phyloP scores from a whole-genome alignment of 2,888 invertebrate species.

The Caenorhabditis imperialis region DNA sequence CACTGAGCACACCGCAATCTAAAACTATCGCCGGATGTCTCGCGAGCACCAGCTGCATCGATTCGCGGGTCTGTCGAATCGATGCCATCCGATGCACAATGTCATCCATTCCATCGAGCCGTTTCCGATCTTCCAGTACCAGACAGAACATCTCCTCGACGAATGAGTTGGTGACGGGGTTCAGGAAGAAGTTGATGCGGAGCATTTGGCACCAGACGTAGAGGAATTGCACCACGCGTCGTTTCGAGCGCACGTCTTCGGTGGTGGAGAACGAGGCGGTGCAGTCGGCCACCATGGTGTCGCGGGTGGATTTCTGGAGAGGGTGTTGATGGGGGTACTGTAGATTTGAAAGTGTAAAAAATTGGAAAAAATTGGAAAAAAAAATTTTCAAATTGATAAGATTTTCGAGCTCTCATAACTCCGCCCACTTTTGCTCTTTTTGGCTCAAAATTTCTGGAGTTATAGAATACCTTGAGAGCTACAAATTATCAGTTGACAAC shows the following conservation, averaged over 20 bases:
- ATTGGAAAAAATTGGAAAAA: too few relatives aligned
- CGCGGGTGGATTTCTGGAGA: not conserved
- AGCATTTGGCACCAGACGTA: slow-evolving; percentile 86
- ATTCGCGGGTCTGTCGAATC: slow-evolving; percentile 51
- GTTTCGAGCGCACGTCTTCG: slow-evolving; percentile 78
- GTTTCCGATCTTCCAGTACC: slow-evolving; percentile 82
- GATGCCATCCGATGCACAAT: slow-evolving; percentile 68
- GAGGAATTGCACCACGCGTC: slow-evolving; percentile 86
- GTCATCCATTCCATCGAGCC: slow-evolving; percentile 66
- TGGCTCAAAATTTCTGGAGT: too few relatives aligned
- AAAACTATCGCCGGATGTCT: slow-evolving; percentile 72
- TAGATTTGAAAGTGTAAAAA: too few relatives aligned
- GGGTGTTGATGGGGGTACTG: too few relatives aligned
- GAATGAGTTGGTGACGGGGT: slow-evolving; percentile 84
- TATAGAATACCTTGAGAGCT: too few relatives aligned
- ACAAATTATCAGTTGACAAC: too few relatives aligned
- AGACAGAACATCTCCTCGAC: slow-evolving; percentile 86
- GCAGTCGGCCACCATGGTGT: not conserved
- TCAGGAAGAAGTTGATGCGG: slow-evolving; percentile 86
- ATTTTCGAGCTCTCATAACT: too few relatives aligned
- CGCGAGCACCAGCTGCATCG: slow-evolving; percentile 55
- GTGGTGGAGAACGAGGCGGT: not conserved
- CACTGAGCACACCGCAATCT: slow-evolving; percentile 72
- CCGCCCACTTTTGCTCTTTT: too few relatives aligned
- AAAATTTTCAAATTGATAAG: too few relatives aligned